phyloP scores from a whole-genome alignment of 64 coral and sea anemone genomes.

The Hydrozoanthus tunicans region DNA sequence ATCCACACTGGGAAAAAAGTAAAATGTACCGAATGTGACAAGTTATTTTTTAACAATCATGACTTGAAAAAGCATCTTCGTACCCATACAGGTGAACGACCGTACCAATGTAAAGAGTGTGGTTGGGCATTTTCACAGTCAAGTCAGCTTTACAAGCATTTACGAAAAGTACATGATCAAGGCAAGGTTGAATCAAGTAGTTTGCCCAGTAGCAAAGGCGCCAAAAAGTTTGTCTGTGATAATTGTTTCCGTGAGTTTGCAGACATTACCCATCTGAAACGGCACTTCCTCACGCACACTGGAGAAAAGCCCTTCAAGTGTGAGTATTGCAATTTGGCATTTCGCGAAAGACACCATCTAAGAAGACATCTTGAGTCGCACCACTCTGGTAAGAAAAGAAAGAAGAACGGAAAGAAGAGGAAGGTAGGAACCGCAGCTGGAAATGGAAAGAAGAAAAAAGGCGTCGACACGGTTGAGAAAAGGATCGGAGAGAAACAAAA shows the following conservation, averaged over 20 bases:
- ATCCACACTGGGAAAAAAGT: slow-evolving; percentile 8
- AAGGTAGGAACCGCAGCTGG: neutral
- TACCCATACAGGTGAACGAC: slow-evolving; percentile 42
- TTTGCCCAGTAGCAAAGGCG: neutral
- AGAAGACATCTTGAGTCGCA: slow-evolving; percentile 21
- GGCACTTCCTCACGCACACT: slow-evolving; percentile 48
- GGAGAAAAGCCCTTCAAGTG: slow-evolving; percentile 39
- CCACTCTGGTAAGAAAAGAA: neutral
- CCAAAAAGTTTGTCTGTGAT: neutral
- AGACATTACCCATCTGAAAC: slow-evolving; percentile 26
- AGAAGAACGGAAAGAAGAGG: neutral
- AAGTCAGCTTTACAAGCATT: slow-evolving; percentile 45
- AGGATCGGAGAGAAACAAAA: neutral
- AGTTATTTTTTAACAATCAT: slow-evolving; percentile 22
- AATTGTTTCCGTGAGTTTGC: slow-evolving; percentile 24
- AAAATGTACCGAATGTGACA: slow-evolving; percentile 30
- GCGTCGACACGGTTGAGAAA: too few relatives aligned
- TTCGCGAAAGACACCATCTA: slow-evolving; percentile 38
- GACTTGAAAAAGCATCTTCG: slow-evolving; percentile 53
- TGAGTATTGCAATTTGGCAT: slow-evolving; percentile 11
- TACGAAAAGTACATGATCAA: slow-evolving; percentile 1
- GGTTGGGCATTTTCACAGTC: slow-evolving; percentile 36
- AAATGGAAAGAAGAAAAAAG: neutral
- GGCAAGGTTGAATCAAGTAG: neutral
- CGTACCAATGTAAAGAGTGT: slow-evolving; percentile 20